phyloP scores from a whole-genome alignment of 2,113 vertebrate species.

The Sialia sialis region DNA sequence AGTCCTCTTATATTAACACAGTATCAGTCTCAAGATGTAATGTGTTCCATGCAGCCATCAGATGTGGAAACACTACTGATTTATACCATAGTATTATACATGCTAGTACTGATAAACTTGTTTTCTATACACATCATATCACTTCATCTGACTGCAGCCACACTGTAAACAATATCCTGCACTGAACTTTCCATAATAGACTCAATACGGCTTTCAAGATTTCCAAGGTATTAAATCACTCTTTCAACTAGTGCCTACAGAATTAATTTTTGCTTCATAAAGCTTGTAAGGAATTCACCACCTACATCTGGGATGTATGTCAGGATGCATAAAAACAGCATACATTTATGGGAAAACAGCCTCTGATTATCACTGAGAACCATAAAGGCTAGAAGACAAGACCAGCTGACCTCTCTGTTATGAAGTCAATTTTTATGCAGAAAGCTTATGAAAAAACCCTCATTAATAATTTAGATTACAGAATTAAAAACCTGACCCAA shows the following conservation, averaged over 20 bases:
- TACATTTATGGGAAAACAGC: not conserved
- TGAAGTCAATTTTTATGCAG: slow-evolving; percentile 46
- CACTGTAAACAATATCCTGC: not conserved
- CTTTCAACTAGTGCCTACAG: not conserved
- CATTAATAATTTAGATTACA: slow-evolving; percentile 69
- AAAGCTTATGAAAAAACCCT: slow-evolving; percentile 29
- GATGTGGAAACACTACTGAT: not conserved
- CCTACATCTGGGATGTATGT: not conserved
- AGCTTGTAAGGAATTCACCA: not conserved
- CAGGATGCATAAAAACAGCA: not conserved
- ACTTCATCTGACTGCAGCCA: not conserved
- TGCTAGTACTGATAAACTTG: not conserved
- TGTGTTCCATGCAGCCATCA: not conserved
- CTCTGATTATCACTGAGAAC: not conserved
- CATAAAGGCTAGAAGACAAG: not conserved
- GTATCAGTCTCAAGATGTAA: not conserved
- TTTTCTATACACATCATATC: not conserved
- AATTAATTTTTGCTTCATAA: not conserved
- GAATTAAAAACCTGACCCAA: slow-evolving; percentile 63
- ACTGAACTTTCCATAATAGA: not conserved
- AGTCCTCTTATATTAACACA: not conserved
- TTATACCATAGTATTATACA: not conserved
- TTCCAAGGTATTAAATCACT: not conserved
- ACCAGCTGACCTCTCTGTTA: not conserved
- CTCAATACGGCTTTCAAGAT: not conserved